Conservation (phyloP, 2,888 invertebrate genomes). For the Thysanoteuthis rhombus region DNA sequence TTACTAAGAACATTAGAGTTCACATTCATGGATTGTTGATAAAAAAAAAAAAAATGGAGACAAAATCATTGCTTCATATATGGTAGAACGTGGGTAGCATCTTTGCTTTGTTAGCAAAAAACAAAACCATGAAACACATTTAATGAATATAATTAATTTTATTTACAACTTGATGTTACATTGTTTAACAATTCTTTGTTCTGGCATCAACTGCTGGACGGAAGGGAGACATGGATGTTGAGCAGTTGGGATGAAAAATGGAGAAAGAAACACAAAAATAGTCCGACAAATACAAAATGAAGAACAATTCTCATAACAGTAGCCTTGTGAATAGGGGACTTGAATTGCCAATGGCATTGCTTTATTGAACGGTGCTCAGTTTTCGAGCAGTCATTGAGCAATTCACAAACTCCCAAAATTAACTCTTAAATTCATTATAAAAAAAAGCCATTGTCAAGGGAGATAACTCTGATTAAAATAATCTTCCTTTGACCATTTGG, state of each 20-base stretch:
- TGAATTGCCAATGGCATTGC: background rate
- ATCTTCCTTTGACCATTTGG: too few relatives aligned
- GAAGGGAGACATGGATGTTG: background rate
- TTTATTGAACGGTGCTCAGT: background rate
- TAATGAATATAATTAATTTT: constrained; percentile 28
- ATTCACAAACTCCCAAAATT: background rate
- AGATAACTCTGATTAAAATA: too few relatives aligned
- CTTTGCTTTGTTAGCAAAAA: background rate
- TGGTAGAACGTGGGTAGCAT: too few relatives aligned
- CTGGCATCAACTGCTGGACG: background rate
- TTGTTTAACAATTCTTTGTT: background rate
- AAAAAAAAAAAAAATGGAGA: too few relatives aligned
- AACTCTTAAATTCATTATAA: too few relatives aligned
- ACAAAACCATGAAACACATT: background rate
- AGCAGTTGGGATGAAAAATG: background rate
- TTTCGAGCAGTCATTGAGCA: background rate
- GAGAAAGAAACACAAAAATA: background rate
- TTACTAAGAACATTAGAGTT: too few relatives aligned
- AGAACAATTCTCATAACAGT: background rate
- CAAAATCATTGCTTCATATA: too few relatives aligned
- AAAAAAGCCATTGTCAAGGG: too few relatives aligned
- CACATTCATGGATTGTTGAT: too few relatives aligned
- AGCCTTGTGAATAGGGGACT: background rate
- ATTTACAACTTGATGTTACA: constrained; percentile 15
- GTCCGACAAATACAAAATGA: background rate